Percentiles rank a stretch among this genome's conserved stretches.
These are phyloP conservation scores for Plodia interpunctella DNA, from an alignment of 1,140 invertebrate species.

Conservation along the genomic window DNA sequence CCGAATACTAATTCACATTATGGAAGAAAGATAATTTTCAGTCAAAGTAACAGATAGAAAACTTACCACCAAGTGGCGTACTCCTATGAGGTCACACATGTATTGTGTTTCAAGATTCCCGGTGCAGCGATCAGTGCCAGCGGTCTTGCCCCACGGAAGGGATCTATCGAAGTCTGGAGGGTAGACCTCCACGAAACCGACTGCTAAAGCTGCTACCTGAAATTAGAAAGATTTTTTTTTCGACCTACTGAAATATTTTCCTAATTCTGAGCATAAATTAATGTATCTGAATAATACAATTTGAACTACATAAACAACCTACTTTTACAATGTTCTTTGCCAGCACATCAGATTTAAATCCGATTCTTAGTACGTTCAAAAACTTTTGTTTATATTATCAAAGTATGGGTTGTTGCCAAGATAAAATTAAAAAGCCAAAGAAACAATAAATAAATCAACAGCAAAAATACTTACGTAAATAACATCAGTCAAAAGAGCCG, in stretches of 20 bases:
- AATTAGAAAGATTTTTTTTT: conserved; percentile 10
- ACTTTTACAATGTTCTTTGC: too few species aligned
- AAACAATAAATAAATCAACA: too few species aligned
- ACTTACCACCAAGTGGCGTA: conserved; percentile 21
- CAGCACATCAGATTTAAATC: too few species aligned
- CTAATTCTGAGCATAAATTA: too few species aligned
- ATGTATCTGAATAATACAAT: too few species aligned
- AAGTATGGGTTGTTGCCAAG: too few species aligned
- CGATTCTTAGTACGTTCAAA: too few species aligned
- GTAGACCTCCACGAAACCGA: conserved; percentile 30
- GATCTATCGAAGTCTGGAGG: conserved; percentile 19
- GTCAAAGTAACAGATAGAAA: background rate
- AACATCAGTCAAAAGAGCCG: conserved; percentile 27
- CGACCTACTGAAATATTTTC: background rate
- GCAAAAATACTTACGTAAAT: conserved; percentile 50
- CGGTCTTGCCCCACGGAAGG: background rate
- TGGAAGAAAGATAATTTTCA: too few species aligned
- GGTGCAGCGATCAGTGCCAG: conserved; percentile 14
- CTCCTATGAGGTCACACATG: conserved; percentile 21
- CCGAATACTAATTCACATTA: too few species aligned
- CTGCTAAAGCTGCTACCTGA: conserved; percentile 20
- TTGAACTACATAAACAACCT: too few species aligned
- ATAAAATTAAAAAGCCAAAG: too few species aligned
- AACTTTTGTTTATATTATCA: too few species aligned
- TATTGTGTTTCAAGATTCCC: conserved; percentile 14